A percentile compares a stretch with the other conserved stretches of the same genome.
These are phyloP conservation scores for Leptothorax acervorum DNA, from an alignment of 2,888 invertebrate species.

Conservation along the genomic window DNA sequence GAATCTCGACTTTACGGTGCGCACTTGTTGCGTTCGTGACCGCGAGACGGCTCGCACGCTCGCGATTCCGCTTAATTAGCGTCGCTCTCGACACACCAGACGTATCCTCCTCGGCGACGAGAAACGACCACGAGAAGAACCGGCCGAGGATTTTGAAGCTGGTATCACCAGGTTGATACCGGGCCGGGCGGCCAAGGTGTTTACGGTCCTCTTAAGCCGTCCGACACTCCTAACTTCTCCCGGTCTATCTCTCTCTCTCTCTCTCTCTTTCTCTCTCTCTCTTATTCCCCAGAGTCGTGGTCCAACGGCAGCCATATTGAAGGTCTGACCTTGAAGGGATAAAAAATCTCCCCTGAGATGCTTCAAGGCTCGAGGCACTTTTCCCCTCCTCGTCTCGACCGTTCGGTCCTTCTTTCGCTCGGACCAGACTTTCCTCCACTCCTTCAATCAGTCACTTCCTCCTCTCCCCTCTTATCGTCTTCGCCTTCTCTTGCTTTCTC, in stretches of 20 bases:
- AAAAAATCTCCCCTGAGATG: constrained; percentile 80
- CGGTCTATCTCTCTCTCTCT: constrained; percentile 69
- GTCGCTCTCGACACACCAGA: constrained; percentile 33
- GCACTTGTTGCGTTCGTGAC: constrained; percentile 35
- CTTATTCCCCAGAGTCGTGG: constrained; percentile 73
- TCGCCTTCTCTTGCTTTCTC: constrained; percentile 43
- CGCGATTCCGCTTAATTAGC: constrained; percentile 51
- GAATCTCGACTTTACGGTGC: constrained; percentile 11
- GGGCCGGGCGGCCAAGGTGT: constrained; percentile 72
- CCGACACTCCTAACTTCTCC: constrained; percentile 60
- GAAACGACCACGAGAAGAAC: constrained; percentile 38
- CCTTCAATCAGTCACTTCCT: constrained; percentile 65
- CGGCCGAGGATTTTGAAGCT: constrained; percentile 31
- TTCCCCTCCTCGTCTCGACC: constrained; percentile 63
- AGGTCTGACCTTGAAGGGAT: constrained; percentile 82
- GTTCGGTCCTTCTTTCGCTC: constrained; percentile 36
- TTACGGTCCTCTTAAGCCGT: constrained; percentile 78
- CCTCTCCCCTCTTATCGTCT: constrained; percentile 64
- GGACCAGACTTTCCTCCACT: constrained; percentile 46
- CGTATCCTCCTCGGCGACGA: constrained; percentile 35
- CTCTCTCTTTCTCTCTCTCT: constrained; percentile 62
- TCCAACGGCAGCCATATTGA: constrained; percentile 83
- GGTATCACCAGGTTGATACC: constrained; percentile 46
- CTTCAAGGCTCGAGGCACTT: constrained; percentile 70
- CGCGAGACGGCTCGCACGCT: constrained; percentile 21